phyloP scores from a whole-genome alignment of 1,140 invertebrate genomes.

The Periplaneta americana region DNA sequence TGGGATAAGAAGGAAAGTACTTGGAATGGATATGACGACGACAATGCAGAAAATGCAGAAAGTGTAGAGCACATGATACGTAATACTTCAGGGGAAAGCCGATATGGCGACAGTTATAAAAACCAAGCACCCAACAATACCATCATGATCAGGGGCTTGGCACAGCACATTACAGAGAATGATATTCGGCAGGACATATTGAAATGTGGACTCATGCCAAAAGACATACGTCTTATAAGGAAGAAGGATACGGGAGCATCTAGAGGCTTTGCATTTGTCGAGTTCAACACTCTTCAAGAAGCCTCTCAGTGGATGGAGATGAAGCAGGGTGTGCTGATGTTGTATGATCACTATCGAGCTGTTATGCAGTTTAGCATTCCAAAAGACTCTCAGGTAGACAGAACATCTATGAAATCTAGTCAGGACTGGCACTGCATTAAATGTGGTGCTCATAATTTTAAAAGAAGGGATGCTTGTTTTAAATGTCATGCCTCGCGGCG shows the following conservation, averaged over 20 bases:
- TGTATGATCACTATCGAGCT: conserved; percentile 62
- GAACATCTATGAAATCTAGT: conserved; percentile 45
- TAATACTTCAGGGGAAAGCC: neutral
- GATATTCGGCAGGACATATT: conserved; percentile 70
- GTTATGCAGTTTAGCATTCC: conserved; percentile 66
- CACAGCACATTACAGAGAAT: conserved; percentile 74
- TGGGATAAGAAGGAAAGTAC: neutral
- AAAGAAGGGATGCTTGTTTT: conserved; percentile 81
- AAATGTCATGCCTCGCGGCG: conserved; percentile 80
- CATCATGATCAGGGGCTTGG: conserved; percentile 75
- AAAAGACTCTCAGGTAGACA: conserved; percentile 49
- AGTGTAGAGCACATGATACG: neutral
- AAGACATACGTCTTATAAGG: conserved; percentile 78
- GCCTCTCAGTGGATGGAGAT: conserved; percentile 88
- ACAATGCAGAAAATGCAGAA: neutral
- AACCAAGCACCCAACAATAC: conserved; percentile 77
- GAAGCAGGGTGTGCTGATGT: conserved; percentile 72
- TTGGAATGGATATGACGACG: neutral
- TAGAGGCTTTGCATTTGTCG: conserved; percentile 92
- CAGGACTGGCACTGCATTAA: conserved; percentile 65
- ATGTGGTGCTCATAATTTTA: conserved; percentile 92
- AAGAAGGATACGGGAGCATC: conserved; percentile 84
- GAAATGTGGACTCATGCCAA: conserved; percentile 65
- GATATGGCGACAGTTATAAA: conserved; percentile 38
- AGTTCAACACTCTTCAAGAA: conserved; percentile 86